A percentile compares a stretch with the other conserved stretches of the same genome.
phyloP scores from a whole-genome alignment of 37 sponge, comb jelly and placozoan genomes.

The Amphimedon queenslandica region DNA sequence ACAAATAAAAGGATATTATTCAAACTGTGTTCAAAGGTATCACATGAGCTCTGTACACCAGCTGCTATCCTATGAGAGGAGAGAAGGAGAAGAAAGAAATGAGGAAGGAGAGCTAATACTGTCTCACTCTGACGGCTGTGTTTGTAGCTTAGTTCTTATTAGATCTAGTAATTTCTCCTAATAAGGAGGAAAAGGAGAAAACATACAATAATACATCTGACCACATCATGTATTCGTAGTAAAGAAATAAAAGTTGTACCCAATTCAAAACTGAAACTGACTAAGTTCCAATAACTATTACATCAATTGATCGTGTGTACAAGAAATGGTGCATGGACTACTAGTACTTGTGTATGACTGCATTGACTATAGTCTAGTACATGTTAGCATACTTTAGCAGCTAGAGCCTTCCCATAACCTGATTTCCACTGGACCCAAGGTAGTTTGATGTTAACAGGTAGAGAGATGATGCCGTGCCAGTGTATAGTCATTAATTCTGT shows the following conservation, averaged over 20 bases:
- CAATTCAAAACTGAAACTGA: not conserved
- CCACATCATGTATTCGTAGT: not conserved
- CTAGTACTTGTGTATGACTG: no score
- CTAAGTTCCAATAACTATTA: no score
- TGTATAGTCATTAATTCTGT: slow-evolving; percentile 70
- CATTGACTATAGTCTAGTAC: no score
- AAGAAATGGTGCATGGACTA: no score
- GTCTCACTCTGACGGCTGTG: slow-evolving; percentile 41
- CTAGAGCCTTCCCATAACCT: slow-evolving; percentile 65
- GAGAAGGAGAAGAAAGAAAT: no score
- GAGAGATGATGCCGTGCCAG: slow-evolving; percentile 85
- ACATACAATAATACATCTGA: not conserved
- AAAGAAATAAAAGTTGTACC: not conserved
- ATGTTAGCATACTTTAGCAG: slow-evolving; percentile 40
- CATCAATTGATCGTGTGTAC: no score
- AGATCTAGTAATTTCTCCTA: slow-evolving; percentile 24
- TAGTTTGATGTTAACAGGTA: slow-evolving; percentile 62
- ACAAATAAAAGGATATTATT: slow-evolving; percentile 72
- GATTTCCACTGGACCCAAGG: slow-evolving; percentile 54
- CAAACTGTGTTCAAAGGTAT: slow-evolving; percentile 20
- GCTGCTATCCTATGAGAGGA: slow-evolving; percentile 37
- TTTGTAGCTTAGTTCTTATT: slow-evolving; percentile 23
- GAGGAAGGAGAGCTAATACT: no score
- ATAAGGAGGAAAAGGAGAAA: no score
- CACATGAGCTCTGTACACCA: not conserved